Evolutionary conservation across 2,888 invertebrate genomes (phyloP).

Genomic region (Neocrepidodera transversa): DNA sequence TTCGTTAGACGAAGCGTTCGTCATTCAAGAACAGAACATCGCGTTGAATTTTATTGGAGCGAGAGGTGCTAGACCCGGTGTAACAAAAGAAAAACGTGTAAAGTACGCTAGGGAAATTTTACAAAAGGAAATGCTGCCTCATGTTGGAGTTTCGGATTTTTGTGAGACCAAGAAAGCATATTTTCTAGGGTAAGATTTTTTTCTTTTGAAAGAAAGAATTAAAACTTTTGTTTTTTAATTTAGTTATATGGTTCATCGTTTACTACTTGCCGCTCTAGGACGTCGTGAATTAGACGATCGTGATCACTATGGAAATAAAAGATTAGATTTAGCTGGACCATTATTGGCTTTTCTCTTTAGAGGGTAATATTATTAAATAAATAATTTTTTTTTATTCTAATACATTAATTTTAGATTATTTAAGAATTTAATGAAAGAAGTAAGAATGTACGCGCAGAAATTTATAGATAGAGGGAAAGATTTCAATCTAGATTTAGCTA

Average conservation of each 20-base stretch:
- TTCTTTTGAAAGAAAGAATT: no score
- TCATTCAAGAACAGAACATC: slow-evolving; percentile 98
- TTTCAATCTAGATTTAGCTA: slow-evolving; percentile 95
- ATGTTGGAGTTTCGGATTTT: slow-evolving; percentile 98
- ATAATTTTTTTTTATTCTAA: background rate
- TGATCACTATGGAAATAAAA: slow-evolving; percentile 99
- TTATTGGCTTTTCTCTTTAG: slow-evolving; percentile 95
- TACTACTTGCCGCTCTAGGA: slow-evolving; percentile 91
- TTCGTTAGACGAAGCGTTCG: slow-evolving; percentile 98
- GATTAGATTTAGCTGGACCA: slow-evolving; percentile 97
- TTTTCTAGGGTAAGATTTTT: slow-evolving; percentile 75
- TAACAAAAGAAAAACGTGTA: slow-evolving; percentile 98
- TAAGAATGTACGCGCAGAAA: slow-evolving; percentile 97
- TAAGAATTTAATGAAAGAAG: slow-evolving; percentile 96
- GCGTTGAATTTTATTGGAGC: slow-evolving; percentile 99
- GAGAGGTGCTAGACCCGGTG: slow-evolving; percentile 96
- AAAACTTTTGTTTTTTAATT: no score
- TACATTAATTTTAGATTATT: slow-evolving; percentile 69
- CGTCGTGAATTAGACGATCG: slow-evolving; percentile 98
- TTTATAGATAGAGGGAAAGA: slow-evolving; percentile 99
- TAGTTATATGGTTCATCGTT: slow-evolving; percentile 96
- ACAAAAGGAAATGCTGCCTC: slow-evolving; percentile 99
- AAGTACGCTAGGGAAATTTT: slow-evolving; percentile 99
- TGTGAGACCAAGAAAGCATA: slow-evolving; percentile 99
- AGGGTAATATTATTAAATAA: slow-evolving; percentile 65